Evolutionary conservation across 2,113 vertebrate genomes (phyloP).

Genomic region (Rutilus rutilus): DNA sequence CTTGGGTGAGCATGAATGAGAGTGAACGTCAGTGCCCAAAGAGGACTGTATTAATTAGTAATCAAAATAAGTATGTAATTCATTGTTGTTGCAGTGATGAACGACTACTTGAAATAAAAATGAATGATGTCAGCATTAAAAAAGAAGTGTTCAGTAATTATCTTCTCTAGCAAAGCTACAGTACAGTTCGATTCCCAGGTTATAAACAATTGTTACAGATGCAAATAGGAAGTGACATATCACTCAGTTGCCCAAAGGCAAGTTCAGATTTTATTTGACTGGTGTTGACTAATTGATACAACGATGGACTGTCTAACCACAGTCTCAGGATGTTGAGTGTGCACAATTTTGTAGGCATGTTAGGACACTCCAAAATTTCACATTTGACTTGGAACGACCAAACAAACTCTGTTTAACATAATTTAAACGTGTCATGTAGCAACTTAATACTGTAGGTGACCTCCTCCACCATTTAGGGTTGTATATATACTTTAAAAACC

Average conservation of each 20-base stretch:
- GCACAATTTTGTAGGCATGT: conserved; percentile 19
- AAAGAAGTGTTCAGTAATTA: conserved; percentile 7
- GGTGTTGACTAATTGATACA: conserved; percentile 46
- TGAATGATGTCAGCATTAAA: not conserved
- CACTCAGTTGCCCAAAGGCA: conserved; percentile 43
- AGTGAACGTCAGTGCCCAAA: not conserved
- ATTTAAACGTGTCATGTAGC: not conserved
- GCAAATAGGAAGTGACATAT: conserved; percentile 38
- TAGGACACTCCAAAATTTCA: not conserved
- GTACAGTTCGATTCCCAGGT: conserved; percentile 41
- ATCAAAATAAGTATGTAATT: not conserved
- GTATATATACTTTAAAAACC: not conserved
- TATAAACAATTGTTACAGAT: conserved; percentile 40
- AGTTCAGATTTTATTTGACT: conserved; percentile 29
- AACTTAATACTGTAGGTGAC: not conserved
- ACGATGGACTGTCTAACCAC: conserved; percentile 33
- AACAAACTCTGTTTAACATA: not conserved
- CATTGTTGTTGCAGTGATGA: not conserved
- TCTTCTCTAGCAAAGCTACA: conserved; percentile 18
- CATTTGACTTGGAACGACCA: not conserved
- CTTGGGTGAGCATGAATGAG: conserved; percentile 37
- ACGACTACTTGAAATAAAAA: not conserved
- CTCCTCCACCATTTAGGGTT: not conserved
- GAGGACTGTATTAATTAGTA: not conserved
- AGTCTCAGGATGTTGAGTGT: conserved; percentile 14